Conservation (phyloP, 2,888 invertebrate species). For the Phorcus lineatus region DNA sequence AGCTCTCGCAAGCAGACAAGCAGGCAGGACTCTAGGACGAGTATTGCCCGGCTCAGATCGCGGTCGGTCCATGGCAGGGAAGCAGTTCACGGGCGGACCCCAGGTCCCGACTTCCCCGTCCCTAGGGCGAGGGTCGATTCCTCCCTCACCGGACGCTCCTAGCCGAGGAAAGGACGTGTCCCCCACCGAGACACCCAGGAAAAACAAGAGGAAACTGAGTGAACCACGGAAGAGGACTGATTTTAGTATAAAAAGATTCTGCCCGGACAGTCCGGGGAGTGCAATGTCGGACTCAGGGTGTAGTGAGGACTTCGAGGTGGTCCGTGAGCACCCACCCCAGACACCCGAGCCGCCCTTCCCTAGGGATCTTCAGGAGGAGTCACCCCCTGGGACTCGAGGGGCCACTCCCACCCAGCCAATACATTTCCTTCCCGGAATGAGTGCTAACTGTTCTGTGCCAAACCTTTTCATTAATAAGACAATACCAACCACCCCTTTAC, state of each 20-base stretch:
- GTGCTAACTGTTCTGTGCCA: constrained; percentile 31
- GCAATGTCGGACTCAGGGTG: constrained; percentile 60
- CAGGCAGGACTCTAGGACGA: not conserved
- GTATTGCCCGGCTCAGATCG: not conserved
- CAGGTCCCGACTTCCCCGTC: constrained; percentile 34
- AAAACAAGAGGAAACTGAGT: constrained; percentile 83
- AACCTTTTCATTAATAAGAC: constrained; percentile 26
- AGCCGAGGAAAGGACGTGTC: constrained; percentile 25
- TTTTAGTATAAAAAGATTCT: constrained; percentile 68
- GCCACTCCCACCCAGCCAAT: constrained; percentile 8
- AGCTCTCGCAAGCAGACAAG: not conserved
- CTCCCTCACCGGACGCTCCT: constrained; percentile 20
- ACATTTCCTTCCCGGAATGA: constrained; percentile 18
- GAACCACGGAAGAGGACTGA: constrained; percentile 78
- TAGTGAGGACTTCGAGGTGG: constrained; percentile 55
- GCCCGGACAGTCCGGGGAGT: constrained; percentile 62
- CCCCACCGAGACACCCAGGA: constrained; percentile 54
- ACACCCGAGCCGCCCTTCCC: constrained; percentile 36
- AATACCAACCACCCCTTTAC: not conserved
- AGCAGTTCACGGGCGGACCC: constrained; percentile 13
- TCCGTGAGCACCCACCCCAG: constrained; percentile 51
- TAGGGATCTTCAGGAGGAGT: constrained; percentile 30
- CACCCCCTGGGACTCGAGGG: constrained; percentile 29
- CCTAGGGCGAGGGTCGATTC: constrained; percentile 20
- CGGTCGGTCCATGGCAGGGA: constrained; percentile 5